Evolutionary conservation across 2,113 vertebrate species (phyloP).

Genomic region (Hipposideros armiger): DNA sequence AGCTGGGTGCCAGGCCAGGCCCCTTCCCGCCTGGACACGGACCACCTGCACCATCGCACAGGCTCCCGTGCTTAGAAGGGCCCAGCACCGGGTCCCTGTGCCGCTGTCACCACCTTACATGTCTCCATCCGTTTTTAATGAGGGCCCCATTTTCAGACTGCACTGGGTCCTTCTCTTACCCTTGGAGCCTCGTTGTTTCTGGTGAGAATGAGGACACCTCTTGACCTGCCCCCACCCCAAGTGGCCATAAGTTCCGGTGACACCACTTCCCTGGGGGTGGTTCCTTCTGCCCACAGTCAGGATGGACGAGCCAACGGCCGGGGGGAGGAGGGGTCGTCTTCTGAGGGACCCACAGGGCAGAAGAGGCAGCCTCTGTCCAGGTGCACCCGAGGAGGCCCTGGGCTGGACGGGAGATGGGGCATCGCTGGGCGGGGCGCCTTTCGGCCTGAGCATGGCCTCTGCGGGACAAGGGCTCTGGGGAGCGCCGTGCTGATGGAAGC

Average conservation of each 20-base stretch:
- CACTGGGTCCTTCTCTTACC: neutral
- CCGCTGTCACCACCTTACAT: neutral
- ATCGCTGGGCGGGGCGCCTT: neutral
- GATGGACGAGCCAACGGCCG: neutral
- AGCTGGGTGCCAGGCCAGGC: neutral
- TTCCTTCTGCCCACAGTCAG: neutral
- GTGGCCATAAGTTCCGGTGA: neutral
- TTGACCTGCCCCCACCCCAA: neutral
- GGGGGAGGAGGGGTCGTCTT: neutral
- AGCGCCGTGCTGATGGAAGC: neutral
- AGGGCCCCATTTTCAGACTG: neutral
- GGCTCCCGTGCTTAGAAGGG: neutral
- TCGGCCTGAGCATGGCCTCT: neutral
- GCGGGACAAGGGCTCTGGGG: neutral
- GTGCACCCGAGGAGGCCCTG: neutral
- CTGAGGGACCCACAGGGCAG: neutral
- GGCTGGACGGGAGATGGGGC: neutral
- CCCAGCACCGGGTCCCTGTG: neutral
- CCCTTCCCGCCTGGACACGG: rapidly evolving
- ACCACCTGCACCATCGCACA: rapidly evolving
- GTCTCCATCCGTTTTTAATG: neutral
- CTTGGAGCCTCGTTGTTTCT: neutral
- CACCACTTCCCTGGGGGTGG: neutral
- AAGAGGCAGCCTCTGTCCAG: neutral
- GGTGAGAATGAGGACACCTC: neutral